Percentiles rank a stretch among this genome's conserved stretches.
Conservation (phyloP, 2,888 invertebrate species). For the Thumatha senex region DNA sequence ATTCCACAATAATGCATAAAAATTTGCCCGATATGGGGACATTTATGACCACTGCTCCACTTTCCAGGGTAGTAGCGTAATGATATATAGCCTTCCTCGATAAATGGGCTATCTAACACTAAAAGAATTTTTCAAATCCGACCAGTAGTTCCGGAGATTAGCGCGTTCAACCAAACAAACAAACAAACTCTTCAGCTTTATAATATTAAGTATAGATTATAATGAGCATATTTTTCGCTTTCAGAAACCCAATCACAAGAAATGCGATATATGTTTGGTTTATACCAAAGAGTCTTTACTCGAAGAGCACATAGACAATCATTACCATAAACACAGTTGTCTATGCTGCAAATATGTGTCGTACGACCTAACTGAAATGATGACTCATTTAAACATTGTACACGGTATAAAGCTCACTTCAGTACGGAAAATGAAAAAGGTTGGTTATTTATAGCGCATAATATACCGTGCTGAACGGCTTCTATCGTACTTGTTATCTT, state of each 20-base stretch:
- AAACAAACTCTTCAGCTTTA: no score
- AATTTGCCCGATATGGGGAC: no score
- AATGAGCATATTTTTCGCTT: constrained; percentile 8
- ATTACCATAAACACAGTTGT: constrained; percentile 40
- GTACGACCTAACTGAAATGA: constrained; percentile 27
- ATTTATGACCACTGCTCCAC: no score
- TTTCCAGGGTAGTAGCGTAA: background rate
- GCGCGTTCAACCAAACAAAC: no score
- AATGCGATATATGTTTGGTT: constrained; percentile 46
- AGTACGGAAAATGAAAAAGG: constrained; percentile 19
- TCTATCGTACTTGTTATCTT: no score
- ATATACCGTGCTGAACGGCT: no score
- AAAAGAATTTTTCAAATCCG: no score
- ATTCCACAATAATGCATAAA: no score
- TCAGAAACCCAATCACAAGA: constrained; percentile 40
- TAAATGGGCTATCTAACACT: no score
- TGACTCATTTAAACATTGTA: constrained; percentile 34
- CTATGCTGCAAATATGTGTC: constrained; percentile 35
- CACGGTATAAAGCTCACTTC: constrained; percentile 20
- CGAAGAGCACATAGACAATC: constrained; percentile 31
- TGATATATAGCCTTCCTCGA: background rate
- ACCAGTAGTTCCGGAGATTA: no score
- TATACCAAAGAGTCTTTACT: constrained; percentile 19
- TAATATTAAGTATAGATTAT: no score
- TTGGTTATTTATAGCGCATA: constrained; percentile 9